Base-by-base conservation (phyloP, 2,888 invertebrate species). In the Meteorus cinctellus region DNA sequence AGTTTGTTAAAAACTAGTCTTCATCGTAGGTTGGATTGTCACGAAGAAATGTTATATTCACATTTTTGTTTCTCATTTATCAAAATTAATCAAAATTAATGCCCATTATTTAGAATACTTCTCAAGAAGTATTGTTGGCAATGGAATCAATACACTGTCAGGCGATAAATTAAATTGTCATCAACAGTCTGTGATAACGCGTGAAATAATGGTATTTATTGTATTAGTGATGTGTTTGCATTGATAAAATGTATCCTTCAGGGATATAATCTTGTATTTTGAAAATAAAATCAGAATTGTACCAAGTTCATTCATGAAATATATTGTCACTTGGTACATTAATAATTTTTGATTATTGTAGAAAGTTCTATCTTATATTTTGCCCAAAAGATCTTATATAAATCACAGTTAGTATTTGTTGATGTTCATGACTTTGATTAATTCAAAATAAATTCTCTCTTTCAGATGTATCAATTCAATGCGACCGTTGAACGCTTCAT, bases 1-100 rank as follows among this genome's bases (percentile, higher is more conserved):
- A 83, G 81, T 81, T 84, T 81, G 84, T 85, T 83, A 76, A 84
- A 84, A 83, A 83, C 79, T 83, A 75, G 63, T 81, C 76, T 77
- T 77, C 77, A 48, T n/a, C n/a, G n/a, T 5, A n/a, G 8, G 34
- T 48, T n/a, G n/a, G 48, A 48, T n/a, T 48, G 48, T n/a, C 48
- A 16, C n/a, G n/a, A 48, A 1, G 16, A 48, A 48, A 48, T 48
- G n/a, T n/a, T 48, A 48, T 48, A 48, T 48, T 2, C n/a, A 48
- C n/a, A 16, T 81, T 27, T 27, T 41, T 70, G 29, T 24, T 71
- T 60, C 1, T 71, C 19, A 36, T 29, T 45, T 45, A 31, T 31
- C 2, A 31, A 60, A n/a, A 12, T 60, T 12, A 31, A n/a, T 62
- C 8, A n/a, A 31, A 16, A 34, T 16, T 31, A 31, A 62, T 4